Base-by-base conservation (phyloP, 1,140 invertebrate genomes). In the Atta cephalotes region DNA sequence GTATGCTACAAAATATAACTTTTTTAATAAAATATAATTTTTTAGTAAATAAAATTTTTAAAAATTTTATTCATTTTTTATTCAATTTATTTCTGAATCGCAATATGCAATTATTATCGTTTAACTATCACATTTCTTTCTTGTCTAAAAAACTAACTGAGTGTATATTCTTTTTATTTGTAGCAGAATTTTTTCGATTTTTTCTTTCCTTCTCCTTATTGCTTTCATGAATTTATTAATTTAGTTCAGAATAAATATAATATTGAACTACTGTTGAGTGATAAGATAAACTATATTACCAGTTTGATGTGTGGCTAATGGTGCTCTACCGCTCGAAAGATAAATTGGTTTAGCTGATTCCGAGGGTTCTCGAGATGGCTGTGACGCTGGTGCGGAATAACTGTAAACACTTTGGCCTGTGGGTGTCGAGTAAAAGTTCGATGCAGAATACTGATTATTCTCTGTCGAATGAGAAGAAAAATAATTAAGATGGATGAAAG, bases 341-440 rank as follows among this genome's bases (percentile, higher is more conserved):
- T 95, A 95, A 63, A 94, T 89, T 0, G 94, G 88, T 87, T 95
- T 95, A 28, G 91, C 87, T 14, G 92, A 92, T 53, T 95, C 94
- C 0, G 80, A 82, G 16, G 92, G 63, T 88, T 95, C 94, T 58
- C 94, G 91, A 3, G 94, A 89, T 18, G 87, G 92, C 58, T 95
- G 94, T 25, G 95, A 94, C 4, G 92, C 91, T 25, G 95, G 93
- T 65, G 91, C 88, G 16, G 91, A 91, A 89, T 95, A 95, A 76
- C 91, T 93, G 70, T 95, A 95, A 6, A 94, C 93, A 25, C 91
- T 93, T 79, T 94, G 94, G 21, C 88, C 87, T n/a, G 90, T 84
- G 12, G 94, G 90, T 5, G 94, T 84, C 51, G 94, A 93, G 76
- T 94, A 94, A 86, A 95, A 95, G 87, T 87, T 93, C 51, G 94